Evolutionary conservation across 2,113 vertebrate genomes (phyloP).

Genomic region (Andinoacara biseriatus): DNA sequence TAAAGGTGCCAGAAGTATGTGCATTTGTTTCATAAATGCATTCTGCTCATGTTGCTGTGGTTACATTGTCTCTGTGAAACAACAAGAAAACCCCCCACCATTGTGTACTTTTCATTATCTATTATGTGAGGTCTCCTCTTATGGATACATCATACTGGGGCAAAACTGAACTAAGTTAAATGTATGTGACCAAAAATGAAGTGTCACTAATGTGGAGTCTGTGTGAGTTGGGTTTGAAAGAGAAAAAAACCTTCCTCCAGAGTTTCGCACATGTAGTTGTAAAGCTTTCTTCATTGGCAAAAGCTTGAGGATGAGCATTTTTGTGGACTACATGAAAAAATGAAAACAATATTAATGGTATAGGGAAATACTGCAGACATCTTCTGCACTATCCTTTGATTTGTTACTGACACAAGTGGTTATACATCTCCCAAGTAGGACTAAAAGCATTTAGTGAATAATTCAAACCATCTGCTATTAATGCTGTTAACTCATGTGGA

Average conservation of each 20-base stretch:
- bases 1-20: conserved; percentile 1
- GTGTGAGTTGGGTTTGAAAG: neutral
- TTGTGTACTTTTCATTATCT: neutral
- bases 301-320: neutral
- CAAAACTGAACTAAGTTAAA: neutral
- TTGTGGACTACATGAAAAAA: neutral
- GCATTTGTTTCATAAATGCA: neutral
- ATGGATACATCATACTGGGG: neutral
- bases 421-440: neutral
- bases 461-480: neutral
- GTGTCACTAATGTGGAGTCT: too few relatives aligned
- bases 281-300: neutral
- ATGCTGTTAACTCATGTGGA: neutral
- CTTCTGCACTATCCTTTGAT: neutral
- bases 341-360: neutral
- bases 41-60: neutral
- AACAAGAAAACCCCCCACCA: neutral
- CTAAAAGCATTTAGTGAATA: neutral
- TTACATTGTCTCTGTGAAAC: neutral
- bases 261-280: neutral
- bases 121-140: neutral
- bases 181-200: too few relatives aligned
- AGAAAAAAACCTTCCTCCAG: neutral
- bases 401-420: neutral
- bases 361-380: neutral